Conservation (phyloP, 2,113 vertebrate genomes). For the Cochlearius cochlearius region DNA sequence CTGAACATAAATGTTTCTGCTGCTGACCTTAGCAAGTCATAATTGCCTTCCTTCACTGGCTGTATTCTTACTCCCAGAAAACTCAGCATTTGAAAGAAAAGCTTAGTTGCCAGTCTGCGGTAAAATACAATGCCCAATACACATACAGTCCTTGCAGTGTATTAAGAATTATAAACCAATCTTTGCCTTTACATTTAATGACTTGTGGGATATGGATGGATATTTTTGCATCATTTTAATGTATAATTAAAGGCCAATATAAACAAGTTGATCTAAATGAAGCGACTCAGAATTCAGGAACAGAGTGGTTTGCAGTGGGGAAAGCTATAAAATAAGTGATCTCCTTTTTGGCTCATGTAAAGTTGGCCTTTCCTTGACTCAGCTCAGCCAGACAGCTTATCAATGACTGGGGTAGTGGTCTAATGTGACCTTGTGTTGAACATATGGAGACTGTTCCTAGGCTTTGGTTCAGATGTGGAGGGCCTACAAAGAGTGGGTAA, state of each 20-base stretch:
- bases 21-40: not conserved
- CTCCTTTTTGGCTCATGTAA: not conserved
- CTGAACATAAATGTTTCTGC: not conserved
- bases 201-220: not conserved
- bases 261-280: not conserved
- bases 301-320: not conserved
- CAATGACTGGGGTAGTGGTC: not conserved
- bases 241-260: not conserved
- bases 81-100: not conserved
- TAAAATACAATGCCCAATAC: not conserved
- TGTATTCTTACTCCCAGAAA: not conserved
- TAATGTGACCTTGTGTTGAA: accelerated
- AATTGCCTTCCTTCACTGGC: not conserved
- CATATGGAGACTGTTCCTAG: not conserved
- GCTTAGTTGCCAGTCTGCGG: not conserved
- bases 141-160: not conserved
- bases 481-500: no score
- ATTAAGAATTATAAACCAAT: not conserved
- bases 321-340: not conserved
- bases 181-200: not conserved
- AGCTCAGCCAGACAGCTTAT: not conserved
- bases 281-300: not conserved
- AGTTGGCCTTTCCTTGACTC: not conserved
- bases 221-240: not conserved
- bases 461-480: not conserved